Evolutionary conservation across 1,140 invertebrate species (phyloP), one percentile per base, ranked within the genome.

Genomic region (Lerema accius): DNA sequence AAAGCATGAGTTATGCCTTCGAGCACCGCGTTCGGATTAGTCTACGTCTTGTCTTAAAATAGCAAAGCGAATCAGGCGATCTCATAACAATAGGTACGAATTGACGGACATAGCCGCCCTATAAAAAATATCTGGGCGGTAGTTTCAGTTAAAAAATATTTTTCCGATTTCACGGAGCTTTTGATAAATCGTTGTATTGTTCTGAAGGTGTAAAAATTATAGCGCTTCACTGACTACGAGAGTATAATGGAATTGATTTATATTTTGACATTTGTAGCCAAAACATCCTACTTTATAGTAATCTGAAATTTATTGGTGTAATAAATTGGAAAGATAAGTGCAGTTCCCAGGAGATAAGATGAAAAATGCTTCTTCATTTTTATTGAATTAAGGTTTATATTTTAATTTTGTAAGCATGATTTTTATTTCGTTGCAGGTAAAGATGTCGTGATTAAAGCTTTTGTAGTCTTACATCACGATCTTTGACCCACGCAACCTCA

Each of bases 1-100:
- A 90, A 90, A 90, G 67, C 84, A 88, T 90, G 86, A 90, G 81
- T 83, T 84, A 90, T 86, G 73, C 73, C 76, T 51, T 78, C 71
- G 63, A 65, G 81, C 70, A 84, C 82, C 86, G 69, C 59, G 56
- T 69, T 69, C 56, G 71, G 71, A 80, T 80, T 90, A 86, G 80
- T 80, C 79, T 76, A 78, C 81, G 82, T 80, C 80, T 86, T 86
- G 84, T 86, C 84, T 87, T 85, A 80, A 84, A 80, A 82, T 82
- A 82, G 75, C 74, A 64, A 69, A 67, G 63, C 71, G 63, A 74
- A 69, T 67, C 59, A 65, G 48, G 60, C 64, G 53, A 78, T 80
- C 67, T 23, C 58, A 75, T 72, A 67, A 60, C 62, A 62, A 55
- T 63, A 45, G 58, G 23, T 64, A 56, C 55, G 35, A 48, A 46